A percentile compares a stretch with the other conserved stretches of the same genome.
Conservation (phyloP, 1,140 invertebrate species). For the Metaphire vulgaris region DNA sequence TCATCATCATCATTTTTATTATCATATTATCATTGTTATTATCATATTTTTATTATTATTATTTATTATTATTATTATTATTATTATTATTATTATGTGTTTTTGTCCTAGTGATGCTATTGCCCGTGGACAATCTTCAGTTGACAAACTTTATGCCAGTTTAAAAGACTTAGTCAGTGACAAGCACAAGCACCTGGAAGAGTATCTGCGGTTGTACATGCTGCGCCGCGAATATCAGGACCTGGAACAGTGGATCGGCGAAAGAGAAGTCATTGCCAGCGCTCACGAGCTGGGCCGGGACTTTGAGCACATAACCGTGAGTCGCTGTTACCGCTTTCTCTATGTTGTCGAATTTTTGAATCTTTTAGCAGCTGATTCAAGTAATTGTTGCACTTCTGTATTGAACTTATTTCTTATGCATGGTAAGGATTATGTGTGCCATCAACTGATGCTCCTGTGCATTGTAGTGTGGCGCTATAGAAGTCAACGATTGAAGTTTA, state of each 20-base stretch:
- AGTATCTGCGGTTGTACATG: conserved; percentile 91
- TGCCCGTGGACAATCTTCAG: conserved; percentile 89
- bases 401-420: too few species aligned
- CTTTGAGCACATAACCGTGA: conserved; percentile 23
- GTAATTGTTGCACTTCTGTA: too few species aligned
- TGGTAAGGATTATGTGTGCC: too few species aligned
- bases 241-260: conserved; percentile 97
- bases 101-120: conserved; percentile 61
- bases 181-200: conserved; percentile 84
- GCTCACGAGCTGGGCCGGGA: conserved; percentile 97
- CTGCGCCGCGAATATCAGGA: conserved; percentile 96
- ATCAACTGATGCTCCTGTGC: too few species aligned
- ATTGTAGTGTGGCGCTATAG: too few species aligned
- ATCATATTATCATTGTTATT: too few species aligned
- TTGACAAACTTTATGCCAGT: conserved; percentile 97
- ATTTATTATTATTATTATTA: not conserved
- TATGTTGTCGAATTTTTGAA: too few species aligned
- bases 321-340: too few species aligned
- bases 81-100: not conserved
- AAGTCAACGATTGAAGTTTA: too few species aligned
- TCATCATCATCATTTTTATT: too few species aligned
- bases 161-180: conserved; percentile 93
- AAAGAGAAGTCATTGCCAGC: conserved; percentile 90
- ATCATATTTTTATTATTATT: too few species aligned
- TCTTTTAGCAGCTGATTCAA: too few species aligned